Evolutionary conservation across 2,113 vertebrate genomes (phyloP).

Genomic region (human (Homo sapiens)): DNA sequence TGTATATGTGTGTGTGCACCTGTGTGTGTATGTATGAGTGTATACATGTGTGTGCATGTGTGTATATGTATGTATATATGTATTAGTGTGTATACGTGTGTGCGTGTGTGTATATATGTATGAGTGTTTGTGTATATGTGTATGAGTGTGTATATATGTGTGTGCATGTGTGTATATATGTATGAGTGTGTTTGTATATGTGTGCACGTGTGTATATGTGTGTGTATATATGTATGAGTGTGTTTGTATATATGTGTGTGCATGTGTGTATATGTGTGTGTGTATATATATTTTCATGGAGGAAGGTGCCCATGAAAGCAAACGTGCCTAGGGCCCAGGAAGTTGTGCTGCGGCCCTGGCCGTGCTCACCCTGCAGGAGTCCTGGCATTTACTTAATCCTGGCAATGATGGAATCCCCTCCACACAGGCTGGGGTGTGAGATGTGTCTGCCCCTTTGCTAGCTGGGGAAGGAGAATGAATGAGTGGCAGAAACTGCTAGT

Average conservation of each 20-base stretch:
- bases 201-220: background rate
- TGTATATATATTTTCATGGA: too few relatives aligned
- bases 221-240: too few relatives aligned
- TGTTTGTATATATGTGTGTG: background rate
- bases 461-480: fast-evolving
- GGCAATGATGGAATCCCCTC: background rate
- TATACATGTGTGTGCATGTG: background rate
- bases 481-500: too few relatives aligned
- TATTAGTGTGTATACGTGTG: background rate
- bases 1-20: background rate
- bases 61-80: too few relatives aligned
- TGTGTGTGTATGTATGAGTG: too few relatives aligned
- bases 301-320: background rate
- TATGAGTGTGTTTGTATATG: fast-evolving
- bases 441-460: background rate
- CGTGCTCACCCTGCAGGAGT: background rate
- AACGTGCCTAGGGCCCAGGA: background rate
- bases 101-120: too few relatives aligned
- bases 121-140: too few relatives aligned
- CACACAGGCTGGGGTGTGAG: background rate
- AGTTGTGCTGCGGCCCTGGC: fast-evolving
- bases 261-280: background rate
- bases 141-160: too few relatives aligned
- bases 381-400: background rate
- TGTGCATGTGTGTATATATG: background rate